phyloP scores from a whole-genome alignment of 2,888 invertebrate genomes.

The Cephus runcator region DNA sequence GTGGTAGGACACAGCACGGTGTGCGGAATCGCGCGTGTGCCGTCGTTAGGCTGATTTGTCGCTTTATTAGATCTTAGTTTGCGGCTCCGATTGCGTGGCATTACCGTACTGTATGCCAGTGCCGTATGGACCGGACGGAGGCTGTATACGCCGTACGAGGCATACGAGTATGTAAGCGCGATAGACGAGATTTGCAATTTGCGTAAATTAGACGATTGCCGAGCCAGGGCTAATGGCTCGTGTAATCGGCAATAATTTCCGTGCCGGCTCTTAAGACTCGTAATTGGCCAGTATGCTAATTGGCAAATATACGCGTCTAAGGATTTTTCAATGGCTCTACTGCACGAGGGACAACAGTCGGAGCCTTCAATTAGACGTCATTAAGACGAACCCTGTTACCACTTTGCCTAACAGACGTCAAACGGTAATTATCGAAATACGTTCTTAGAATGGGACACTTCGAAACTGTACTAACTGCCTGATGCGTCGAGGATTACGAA shows the following conservation, averaged over 20 bases:
- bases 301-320: background rate
- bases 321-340: background rate
- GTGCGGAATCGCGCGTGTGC: slow-evolving; percentile 24
- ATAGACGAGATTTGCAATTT: slow-evolving; percentile 30
- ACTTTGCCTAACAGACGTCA: background rate
- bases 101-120: slow-evolving; percentile 32
- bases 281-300: slow-evolving; percentile 21
- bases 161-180: slow-evolving; percentile 13
- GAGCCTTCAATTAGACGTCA: background rate
- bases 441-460: background rate
- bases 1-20: background rate
- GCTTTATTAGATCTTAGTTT: slow-evolving; percentile 66
- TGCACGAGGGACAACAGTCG: background rate
- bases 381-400: background rate
- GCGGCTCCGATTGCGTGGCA: slow-evolving; percentile 32
- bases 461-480: background rate
- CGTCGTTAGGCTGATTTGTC: slow-evolving; percentile 61
- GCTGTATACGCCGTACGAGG: background rate
- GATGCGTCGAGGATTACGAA: background rate
- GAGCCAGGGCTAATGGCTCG: slow-evolving; percentile 21
- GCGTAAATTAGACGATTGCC: slow-evolving; percentile 40
- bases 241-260: slow-evolving; percentile 24
- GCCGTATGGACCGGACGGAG: slow-evolving; percentile 4
- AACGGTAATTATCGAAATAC: background rate
- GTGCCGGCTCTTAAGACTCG: slow-evolving; percentile 17